phyloP scores from a whole-genome alignment of 2,113 vertebrate species.

The Neotragus pygmaeus region DNA sequence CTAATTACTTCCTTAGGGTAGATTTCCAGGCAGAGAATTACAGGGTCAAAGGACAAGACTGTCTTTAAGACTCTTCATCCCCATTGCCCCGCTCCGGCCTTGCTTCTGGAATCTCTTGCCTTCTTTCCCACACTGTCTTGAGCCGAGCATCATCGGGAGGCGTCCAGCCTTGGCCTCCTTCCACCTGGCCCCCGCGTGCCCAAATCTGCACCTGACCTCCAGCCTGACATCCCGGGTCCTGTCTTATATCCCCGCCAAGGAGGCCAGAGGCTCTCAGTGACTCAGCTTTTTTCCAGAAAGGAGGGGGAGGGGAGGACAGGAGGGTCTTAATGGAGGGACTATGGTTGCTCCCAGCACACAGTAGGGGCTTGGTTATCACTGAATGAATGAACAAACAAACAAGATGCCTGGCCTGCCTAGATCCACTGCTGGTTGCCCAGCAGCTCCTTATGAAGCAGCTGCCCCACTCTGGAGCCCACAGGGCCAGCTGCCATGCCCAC shows the following conservation, averaged over 20 bases:
- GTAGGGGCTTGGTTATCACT: neutral
- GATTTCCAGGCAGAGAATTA: slow-evolving; percentile 27
- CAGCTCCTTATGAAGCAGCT: neutral
- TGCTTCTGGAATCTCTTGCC: neutral
- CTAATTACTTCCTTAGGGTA: slow-evolving; percentile 44
- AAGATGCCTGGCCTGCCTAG: neutral
- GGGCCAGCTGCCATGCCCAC: accelerated
- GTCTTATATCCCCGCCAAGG: neutral
- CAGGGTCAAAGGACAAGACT: neutral
- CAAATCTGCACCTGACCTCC: neutral
- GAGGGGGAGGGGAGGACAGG: neutral
- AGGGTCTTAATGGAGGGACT: neutral
- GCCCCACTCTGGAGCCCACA: neutral
- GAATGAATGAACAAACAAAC: neutral
- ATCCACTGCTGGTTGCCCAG: neutral
- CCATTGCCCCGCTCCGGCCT: neutral
- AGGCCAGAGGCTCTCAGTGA: neutral
- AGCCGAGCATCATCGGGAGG: neutral
- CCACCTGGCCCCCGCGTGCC: accelerated
- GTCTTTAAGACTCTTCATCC: neutral
- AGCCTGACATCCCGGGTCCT: accelerated
- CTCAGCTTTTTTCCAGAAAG: neutral
- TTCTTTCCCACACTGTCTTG: neutral
- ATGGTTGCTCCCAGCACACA: neutral
- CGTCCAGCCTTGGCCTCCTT: neutral